These are phyloP conservation scores for Microdon myrmicae DNA, from an alignment of 2,888 invertebrate species.

Conservation along the genomic window DNA sequence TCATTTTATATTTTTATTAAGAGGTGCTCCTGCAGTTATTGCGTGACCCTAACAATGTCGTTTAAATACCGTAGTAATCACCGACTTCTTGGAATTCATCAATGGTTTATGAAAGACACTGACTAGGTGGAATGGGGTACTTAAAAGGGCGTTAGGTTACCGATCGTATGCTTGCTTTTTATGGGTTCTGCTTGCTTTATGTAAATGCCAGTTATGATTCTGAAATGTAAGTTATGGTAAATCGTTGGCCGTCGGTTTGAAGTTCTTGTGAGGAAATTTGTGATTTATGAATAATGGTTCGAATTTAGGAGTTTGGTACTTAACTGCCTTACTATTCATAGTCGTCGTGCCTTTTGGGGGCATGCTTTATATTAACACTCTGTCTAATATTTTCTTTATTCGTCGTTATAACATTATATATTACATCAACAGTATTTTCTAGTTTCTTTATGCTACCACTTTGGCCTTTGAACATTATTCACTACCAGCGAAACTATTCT, in stretches of 20 bases:
- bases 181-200: conserved; percentile 9
- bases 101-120: conserved; percentile 22
- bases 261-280: too few species aligned
- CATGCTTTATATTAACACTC: too few species aligned
- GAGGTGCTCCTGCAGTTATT: conserved; percentile 28
- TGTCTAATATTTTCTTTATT: too few species aligned
- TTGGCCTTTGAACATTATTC: too few species aligned
- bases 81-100: conserved; percentile 23
- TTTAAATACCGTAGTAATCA: conserved; percentile 17
- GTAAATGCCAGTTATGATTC: conserved; percentile 10
- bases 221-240: conserved; percentile 2
- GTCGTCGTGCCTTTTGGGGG: too few species aligned
- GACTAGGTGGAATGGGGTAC: conserved; percentile 14
- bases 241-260: neutral
- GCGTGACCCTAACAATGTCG: conserved; percentile 24
- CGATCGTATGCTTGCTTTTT: conserved; percentile 8
- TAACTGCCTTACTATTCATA: too few species aligned
- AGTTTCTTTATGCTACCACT: too few species aligned
- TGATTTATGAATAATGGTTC: too few species aligned
- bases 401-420: too few species aligned
- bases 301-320: too few species aligned
- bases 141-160: conserved; percentile 30
- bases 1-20: conserved; percentile 31
- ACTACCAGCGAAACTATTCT: too few species aligned
- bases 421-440: too few species aligned